A percentile compares a stretch with the other conserved stretches of the same genome.
Evolutionary conservation across 2,797 vertebrate species (phyloP).

Genomic region (Enteromius treurensis): DNA sequence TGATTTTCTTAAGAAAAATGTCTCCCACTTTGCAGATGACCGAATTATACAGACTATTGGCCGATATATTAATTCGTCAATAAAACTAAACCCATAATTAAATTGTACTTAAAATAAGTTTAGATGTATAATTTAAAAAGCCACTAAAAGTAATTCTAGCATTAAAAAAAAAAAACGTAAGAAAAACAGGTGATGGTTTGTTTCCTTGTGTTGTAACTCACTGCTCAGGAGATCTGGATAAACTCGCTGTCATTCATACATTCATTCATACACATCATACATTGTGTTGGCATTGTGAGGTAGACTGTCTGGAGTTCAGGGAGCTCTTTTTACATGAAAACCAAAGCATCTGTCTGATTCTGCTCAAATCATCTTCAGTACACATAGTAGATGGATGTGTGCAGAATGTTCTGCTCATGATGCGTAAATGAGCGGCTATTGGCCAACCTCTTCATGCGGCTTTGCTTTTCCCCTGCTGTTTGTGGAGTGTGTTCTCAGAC

Average conservation of each 20-base stretch:
- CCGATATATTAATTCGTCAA: too few relatives aligned
- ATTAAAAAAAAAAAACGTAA: too few relatives aligned
- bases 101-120: too few relatives aligned
- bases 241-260: slow-evolving; percentile 1
- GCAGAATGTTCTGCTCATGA: not conserved
- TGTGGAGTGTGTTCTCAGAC: not conserved
- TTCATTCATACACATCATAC: too few relatives aligned
- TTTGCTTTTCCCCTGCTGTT: not conserved
- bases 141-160: too few relatives aligned
- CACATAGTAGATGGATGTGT: not conserved
- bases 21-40: too few relatives aligned
- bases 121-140: too few relatives aligned
- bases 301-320: not conserved
- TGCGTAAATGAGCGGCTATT: not conserved
- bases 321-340: not conserved
- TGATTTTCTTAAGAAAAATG: too few relatives aligned
- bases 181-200: not conserved
- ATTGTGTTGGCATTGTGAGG: not conserved
- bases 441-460: not conserved
- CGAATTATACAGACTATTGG: too few relatives aligned
- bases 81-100: too few relatives aligned
- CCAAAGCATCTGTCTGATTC: not conserved
- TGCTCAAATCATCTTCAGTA: not conserved
- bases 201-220: not conserved
- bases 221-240: not conserved